A percentile compares a stretch with the other conserved stretches of the same genome.
phyloP scores from a whole-genome alignment of 2,888 invertebrate genomes.

The Tenodera sinensis region DNA sequence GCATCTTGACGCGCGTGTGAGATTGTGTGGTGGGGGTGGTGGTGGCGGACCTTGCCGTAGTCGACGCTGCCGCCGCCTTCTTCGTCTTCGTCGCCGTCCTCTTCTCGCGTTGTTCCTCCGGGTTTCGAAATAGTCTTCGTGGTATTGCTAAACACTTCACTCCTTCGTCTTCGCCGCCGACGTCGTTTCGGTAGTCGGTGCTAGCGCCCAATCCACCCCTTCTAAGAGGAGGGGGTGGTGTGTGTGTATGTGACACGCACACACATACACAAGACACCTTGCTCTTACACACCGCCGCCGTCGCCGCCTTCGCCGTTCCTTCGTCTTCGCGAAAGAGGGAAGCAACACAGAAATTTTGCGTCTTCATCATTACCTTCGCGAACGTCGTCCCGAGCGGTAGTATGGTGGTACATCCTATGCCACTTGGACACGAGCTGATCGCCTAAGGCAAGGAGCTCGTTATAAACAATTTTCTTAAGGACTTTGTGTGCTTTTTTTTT shows the following conservation, averaged over 20 bases:
- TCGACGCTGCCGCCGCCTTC: slow-evolving; percentile 2
- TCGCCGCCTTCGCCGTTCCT: neutral
- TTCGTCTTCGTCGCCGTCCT: slow-evolving; percentile 3
- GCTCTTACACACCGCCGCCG: neutral
- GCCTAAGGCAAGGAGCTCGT: neutral
- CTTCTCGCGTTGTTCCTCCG: neutral
- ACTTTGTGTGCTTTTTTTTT: neutral
- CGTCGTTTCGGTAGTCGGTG: slow-evolving; percentile 2
- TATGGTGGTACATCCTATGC: neutral
- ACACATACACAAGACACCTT: neutral
- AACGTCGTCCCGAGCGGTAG: neutral
- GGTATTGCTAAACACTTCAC: neutral
- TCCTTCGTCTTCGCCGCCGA: slow-evolving; percentile 3
- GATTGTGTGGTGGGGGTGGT: neutral
- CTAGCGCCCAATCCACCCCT: neutral
- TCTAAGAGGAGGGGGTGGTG: neutral
- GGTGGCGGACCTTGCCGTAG: slow-evolving; percentile 3
- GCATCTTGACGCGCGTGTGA: neutral
- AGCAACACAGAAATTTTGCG: neutral
- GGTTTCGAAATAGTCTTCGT: neutral
- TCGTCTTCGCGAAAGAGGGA: neutral
- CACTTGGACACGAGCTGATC: neutral
- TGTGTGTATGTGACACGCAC: neutral
- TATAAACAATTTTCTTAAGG: neutral
- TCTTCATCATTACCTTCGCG: neutral